These are phyloP conservation scores for Varanus salvator DNA, from an alignment of 2,113 vertebrate genomes.

Conservation along the genomic window DNA sequence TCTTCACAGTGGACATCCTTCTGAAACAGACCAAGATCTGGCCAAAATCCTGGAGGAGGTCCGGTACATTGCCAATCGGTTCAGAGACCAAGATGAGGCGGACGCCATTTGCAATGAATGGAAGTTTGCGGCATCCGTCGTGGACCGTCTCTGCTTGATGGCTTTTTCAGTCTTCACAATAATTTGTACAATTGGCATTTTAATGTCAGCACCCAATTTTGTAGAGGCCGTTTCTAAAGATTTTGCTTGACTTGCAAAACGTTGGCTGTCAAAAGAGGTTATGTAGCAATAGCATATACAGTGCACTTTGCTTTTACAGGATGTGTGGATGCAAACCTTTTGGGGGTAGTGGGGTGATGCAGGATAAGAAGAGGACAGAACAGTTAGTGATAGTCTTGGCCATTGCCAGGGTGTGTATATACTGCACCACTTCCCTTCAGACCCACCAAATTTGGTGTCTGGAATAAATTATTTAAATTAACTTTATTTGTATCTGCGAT, in stretches of 20 bases:
- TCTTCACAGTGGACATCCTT: conserved; percentile 76
- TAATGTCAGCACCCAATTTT: conserved; percentile 96
- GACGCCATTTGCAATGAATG: conserved; percentile 88
- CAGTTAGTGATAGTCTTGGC: background rate
- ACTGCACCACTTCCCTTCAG: background rate
- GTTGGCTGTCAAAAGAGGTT: conserved; percentile 32
- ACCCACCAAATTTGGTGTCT: conserved; percentile 5
- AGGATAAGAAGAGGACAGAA: background rate
- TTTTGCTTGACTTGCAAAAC: conserved; percentile 77
- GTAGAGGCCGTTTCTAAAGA: conserved; percentile 94
- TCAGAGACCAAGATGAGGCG: conserved; percentile 88
- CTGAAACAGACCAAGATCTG: conserved; percentile 83
- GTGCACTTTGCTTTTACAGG: conserved; percentile 2
- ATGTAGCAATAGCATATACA: conserved; percentile 37
- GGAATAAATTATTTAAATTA: conserved; percentile 35
- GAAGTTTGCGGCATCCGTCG: conserved; percentile 95
- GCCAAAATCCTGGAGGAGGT: conserved; percentile 93
- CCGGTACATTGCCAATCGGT: conserved; percentile 90
- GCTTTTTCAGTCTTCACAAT: conserved; percentile 93
- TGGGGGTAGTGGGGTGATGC: background rate
- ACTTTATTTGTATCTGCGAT: background rate
- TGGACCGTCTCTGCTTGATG: conserved; percentile 95
- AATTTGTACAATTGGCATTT: conserved; percentile 93
- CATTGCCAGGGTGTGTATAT: background rate
- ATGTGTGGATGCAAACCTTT: conserved; percentile 7